These are phyloP conservation scores for Mohoua ochrocephala DNA, from an alignment of 2,113 vertebrate species.

Conservation along the genomic window DNA sequence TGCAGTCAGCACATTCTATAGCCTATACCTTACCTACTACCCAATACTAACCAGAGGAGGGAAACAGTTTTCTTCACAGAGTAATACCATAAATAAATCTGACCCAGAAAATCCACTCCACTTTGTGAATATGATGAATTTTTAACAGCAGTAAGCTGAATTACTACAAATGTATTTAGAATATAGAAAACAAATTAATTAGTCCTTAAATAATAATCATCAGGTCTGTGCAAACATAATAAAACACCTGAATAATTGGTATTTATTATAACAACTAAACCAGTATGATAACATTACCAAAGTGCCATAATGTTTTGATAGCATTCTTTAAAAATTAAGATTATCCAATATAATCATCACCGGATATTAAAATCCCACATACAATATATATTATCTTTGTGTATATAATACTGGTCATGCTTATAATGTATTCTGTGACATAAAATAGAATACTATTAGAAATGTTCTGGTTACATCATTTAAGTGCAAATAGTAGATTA, in stretches of 20 bases:
- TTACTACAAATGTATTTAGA: not conserved
- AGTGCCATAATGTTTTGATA: slow-evolving; percentile 24
- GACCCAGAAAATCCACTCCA: not conserved
- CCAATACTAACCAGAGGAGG: not conserved
- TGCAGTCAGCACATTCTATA: not conserved
- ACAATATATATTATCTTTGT: slow-evolving; percentile 1
- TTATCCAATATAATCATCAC: slow-evolving; percentile 15
- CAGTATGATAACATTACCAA: not conserved
- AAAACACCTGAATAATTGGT: slow-evolving; percentile 14
- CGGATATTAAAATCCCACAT: slow-evolving; percentile 5
- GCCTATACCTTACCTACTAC: not conserved
- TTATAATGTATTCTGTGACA: slow-evolving; percentile 18
- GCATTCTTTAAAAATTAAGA: slow-evolving; percentile 32
- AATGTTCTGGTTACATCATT: slow-evolving; percentile 42
- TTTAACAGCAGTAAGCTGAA: slow-evolving; percentile 3
- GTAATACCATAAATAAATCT: not conserved
- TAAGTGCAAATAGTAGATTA: slow-evolving; percentile 45
- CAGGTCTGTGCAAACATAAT: slow-evolving; percentile 35
- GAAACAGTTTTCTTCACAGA: not conserved
- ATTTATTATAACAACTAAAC: not conserved
- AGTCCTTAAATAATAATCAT: not conserved
- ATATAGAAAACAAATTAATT: slow-evolving; percentile 10
- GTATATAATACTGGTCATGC: slow-evolving; percentile 47
- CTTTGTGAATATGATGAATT: not conserved
- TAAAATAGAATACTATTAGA: slow-evolving; percentile 25